Evolutionary conservation across 2,888 invertebrate genomes (phyloP).

Genomic region (Trilocha varians): DNA sequence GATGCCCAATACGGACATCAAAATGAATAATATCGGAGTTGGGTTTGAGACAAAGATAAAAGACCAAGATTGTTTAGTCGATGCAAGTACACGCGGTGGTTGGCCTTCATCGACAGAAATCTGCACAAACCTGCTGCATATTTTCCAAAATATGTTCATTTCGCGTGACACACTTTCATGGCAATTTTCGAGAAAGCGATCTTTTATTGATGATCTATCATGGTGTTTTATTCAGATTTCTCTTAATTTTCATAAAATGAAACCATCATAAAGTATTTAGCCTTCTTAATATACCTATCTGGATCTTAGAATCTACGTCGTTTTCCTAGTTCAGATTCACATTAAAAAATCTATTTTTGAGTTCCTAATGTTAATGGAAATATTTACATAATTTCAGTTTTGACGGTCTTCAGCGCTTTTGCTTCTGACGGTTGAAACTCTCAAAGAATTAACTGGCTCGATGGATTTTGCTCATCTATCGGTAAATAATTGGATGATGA

Average conservation of each 20-base stretch:
- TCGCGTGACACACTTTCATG: slow-evolving; percentile 62
- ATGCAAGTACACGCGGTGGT: slow-evolving; percentile 42
- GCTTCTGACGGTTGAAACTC: no score
- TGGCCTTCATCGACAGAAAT: slow-evolving; percentile 41
- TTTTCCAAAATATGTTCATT: slow-evolving; percentile 41
- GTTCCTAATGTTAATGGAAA: no score
- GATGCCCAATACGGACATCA: not conserved
- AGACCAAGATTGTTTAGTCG: slow-evolving; percentile 37
- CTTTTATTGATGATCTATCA: slow-evolving; percentile 62
- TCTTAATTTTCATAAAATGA: slow-evolving; percentile 38
- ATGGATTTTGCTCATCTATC: no score
- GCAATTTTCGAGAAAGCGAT: slow-evolving; percentile 69
- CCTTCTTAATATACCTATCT: no score
- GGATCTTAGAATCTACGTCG: no score
- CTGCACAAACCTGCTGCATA: slow-evolving; percentile 31
- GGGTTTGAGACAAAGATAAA: slow-evolving; percentile 36
- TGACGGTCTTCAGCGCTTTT: no score
- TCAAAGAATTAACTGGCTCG: no score
- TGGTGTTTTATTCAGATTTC: slow-evolving; percentile 44
- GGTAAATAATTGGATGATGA: no score
- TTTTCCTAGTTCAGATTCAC: no score
- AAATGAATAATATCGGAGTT: not conserved
- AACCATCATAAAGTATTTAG: no score
- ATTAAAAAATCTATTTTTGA: no score
- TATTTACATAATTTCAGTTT: no score